Evolutionary conservation across 1,140 invertebrate genomes (phyloP).

Genomic region (Coelopa frigida): DNA sequence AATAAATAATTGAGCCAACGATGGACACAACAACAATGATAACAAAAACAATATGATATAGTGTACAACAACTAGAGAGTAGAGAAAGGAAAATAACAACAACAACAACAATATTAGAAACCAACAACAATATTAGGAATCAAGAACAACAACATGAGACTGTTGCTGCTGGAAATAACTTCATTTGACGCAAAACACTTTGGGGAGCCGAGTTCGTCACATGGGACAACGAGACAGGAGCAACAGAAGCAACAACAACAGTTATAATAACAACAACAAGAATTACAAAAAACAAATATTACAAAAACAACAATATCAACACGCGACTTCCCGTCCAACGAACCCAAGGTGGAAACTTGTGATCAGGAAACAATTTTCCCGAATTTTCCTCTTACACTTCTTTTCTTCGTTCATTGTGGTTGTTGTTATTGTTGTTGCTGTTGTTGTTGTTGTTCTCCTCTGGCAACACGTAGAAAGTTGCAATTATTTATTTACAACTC

Average conservation of each 20-base stretch:
- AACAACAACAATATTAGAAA: neutral
- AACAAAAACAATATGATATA: constrained; percentile 6
- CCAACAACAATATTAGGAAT: too few species aligned
- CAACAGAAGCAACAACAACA: too few species aligned
- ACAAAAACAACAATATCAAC: constrained; percentile 44
- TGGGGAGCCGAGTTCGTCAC: too few species aligned
- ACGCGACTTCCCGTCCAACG: constrained; percentile 39
- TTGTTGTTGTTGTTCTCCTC: too few species aligned
- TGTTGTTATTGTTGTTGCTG: too few species aligned
- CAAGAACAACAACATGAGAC: too few species aligned
- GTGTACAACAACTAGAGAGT: too few species aligned
- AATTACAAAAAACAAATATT: too few species aligned
- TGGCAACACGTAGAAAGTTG: constrained; percentile 6
- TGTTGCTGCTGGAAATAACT: too few species aligned
- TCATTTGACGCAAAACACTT: too few species aligned
- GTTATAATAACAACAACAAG: too few species aligned
- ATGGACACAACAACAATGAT: constrained; percentile 1
- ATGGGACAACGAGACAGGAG: too few species aligned
- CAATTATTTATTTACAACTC: constrained; percentile 11
- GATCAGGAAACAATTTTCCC: neutral
- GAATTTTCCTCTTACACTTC: neutral
- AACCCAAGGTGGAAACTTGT: neutral
- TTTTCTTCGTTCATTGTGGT: neutral
- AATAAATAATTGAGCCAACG: constrained; percentile 7
- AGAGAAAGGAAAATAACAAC: neutral